Evolutionary conservation across 2,797 vertebrate species (phyloP), one percentile per base, ranked within the genome.

Genomic region (Melanotaenia pygmaea): DNA sequence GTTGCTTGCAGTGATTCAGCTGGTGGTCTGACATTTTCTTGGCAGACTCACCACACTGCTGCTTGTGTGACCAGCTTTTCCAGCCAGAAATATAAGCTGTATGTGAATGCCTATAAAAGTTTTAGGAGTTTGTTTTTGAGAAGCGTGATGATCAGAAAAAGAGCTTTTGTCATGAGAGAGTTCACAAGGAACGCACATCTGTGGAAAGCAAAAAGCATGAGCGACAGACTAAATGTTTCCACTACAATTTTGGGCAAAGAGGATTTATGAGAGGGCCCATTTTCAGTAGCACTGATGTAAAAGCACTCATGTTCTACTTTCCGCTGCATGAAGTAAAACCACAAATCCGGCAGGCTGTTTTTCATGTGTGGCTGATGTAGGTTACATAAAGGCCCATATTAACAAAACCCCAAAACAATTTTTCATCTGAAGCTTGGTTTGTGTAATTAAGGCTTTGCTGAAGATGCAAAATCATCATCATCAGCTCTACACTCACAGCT

Each of bases 301-400:
- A 38, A n/a, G 45, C 59, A 28, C 56, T 54, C 67, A 68, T 61
- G 77, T 64, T 72, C 71, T 66, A 84, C 64, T 88, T 89, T 91
- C 88, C 88, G 34, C 78, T 83, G 85, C 60, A 62, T 64, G 26
- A 85, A 86, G 80, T 80, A 83, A 85, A 92, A 89, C 82, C 84
- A 67, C 85, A 81, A 43, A 32, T 38, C 40, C 3, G 50, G 57
- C 62, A 72, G 72, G 51, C 43, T 57, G 54, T n/a, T 32, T 66
- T 37, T 81, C 54, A 62, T 72, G 71, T 80, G 83, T 40, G 70
- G 59, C 59, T 68, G 74, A 73, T 70, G 35, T 50, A 13, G 38
- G 77, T 82, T 79, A 54, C 75, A 77, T 45, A 62, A 72, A 64
- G 57, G 34, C 70, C 37, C 26, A 67, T 40, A 79, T 80, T 77